These are phyloP conservation scores for Noctua pronuba DNA, from an alignment of 2,888 invertebrate species.

Conservation along the genomic window DNA sequence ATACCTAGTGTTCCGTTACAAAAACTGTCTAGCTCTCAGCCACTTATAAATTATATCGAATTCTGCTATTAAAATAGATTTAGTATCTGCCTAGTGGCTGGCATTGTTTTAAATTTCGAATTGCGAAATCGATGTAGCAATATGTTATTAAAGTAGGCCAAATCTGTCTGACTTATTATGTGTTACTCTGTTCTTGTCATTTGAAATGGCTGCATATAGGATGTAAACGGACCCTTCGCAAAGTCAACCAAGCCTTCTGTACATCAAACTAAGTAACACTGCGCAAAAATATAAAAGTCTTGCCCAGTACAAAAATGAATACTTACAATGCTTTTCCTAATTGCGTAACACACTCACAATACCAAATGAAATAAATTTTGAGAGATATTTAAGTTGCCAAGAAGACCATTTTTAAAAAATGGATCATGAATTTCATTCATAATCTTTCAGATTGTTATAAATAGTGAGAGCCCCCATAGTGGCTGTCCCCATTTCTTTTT, in stretches of 20 bases:
- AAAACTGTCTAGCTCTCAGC: constrained; percentile 2
- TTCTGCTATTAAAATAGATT: constrained; percentile 30
- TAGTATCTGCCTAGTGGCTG: constrained; percentile 52
- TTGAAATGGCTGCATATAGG: not conserved
- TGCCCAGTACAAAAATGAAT: too few relatives aligned
- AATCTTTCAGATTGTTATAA: too few relatives aligned
- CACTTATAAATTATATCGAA: constrained; percentile 25
- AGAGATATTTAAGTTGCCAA: not conserved
- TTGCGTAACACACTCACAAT: too few relatives aligned
- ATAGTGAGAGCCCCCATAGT: too few relatives aligned
- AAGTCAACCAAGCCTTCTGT: not conserved
- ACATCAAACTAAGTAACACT: not conserved
- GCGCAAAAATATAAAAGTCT: not conserved
- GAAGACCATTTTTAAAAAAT: not conserved
- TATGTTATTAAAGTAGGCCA: constrained; percentile 22
- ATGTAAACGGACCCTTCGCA: not conserved
- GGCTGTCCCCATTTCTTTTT: not conserved
- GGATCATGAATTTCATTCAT: too few relatives aligned
- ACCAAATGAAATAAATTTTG: not conserved
- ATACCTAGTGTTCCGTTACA: not conserved
- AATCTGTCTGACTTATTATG: not conserved
- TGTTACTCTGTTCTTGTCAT: not conserved
- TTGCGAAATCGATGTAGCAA: constrained; percentile 25
- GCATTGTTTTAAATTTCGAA: constrained; percentile 59
- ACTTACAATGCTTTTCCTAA: too few relatives aligned